Percentiles rank a stretch among this genome's conserved stretches.
Evolutionary conservation across 2,797 vertebrate genomes (phyloP).

Genomic region (Dromococcyx pavoninus): DNA sequence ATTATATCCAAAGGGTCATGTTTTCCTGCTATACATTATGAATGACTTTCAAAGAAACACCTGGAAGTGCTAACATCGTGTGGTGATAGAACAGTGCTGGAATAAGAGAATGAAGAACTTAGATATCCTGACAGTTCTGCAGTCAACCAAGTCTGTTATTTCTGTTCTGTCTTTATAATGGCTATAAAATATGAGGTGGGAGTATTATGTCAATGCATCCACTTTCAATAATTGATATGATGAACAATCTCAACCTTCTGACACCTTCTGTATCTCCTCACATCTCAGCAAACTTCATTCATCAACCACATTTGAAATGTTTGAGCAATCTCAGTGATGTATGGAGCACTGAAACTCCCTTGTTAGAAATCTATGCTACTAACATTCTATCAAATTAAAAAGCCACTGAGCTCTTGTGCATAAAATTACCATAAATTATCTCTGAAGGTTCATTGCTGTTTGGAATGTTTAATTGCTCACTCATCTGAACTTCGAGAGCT

Average conservation of each 20-base stretch:
- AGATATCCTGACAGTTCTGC: slow-evolving; percentile 59
- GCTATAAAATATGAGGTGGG: slow-evolving; percentile 88
- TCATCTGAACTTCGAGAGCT: slow-evolving; percentile 77
- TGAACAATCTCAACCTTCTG: slow-evolving; percentile 92
- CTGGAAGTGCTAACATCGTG: not conserved
- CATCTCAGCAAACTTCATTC: slow-evolving; percentile 90
- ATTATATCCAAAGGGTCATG: not conserved
- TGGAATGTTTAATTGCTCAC: slow-evolving; percentile 85
- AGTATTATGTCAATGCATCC: slow-evolving; percentile 91
- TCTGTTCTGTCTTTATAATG: slow-evolving; percentile 76
- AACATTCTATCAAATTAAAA: slow-evolving; percentile 92
- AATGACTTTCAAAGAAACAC: not conserved
- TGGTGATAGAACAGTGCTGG: not conserved
- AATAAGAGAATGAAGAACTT: slow-evolving; percentile 36
- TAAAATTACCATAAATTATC: slow-evolving; percentile 88
- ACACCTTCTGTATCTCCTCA: slow-evolving; percentile 86
- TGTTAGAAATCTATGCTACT: slow-evolving; percentile 86
- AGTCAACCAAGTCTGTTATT: slow-evolving; percentile 74
- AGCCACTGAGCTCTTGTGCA: slow-evolving; percentile 85
- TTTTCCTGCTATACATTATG: not conserved
- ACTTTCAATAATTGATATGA: slow-evolving; percentile 98
- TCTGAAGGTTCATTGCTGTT: slow-evolving; percentile 80
- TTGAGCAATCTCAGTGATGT: slow-evolving; percentile 91
- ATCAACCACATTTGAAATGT: slow-evolving; percentile 89
- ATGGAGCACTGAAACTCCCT: slow-evolving; percentile 86